Percentiles rank a stretch among this genome's conserved stretches.
Evolutionary conservation across 2,888 invertebrate genomes (phyloP).

Genomic region (Schizaphis graminum): DNA sequence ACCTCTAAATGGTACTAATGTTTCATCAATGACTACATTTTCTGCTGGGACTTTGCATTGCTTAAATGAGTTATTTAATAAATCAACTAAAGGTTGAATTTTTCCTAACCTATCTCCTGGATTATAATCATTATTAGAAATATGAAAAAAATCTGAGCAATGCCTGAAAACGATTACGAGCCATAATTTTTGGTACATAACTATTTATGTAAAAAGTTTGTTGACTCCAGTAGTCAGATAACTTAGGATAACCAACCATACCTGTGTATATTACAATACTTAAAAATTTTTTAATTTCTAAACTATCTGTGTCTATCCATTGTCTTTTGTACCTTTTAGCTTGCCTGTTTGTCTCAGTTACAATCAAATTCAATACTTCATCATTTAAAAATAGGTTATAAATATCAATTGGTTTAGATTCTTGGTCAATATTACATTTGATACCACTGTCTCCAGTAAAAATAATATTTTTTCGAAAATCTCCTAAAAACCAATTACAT

Average conservation of each 20-base stretch:
- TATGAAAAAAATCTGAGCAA: background rate
- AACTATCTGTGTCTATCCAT: too few species aligned
- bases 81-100: constrained; percentile 13
- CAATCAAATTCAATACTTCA: background rate
- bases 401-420: constrained; percentile 6
- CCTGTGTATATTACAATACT: constrained; percentile 12
- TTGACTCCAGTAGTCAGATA: constrained; percentile 34
- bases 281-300: constrained; percentile 18
- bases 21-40: too few species aligned
- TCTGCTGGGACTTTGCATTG: background rate
- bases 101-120: background rate
- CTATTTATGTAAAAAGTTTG: background rate
- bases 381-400: constrained; percentile 1
- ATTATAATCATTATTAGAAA: constrained; percentile 29
- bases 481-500: background rate
- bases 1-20: too few species aligned
- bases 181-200: constrained; percentile 20
- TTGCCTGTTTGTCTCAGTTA: too few species aligned
- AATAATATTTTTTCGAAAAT: constrained; percentile 29
- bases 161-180: background rate
- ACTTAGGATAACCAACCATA: constrained; percentile 25
- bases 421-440: constrained; percentile 8
- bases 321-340: too few species aligned
- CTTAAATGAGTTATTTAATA: background rate
- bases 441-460: constrained; percentile 22